These are phyloP conservation scores for Pardalotus punctatus DNA, from an alignment of 2,113 vertebrate genomes.

Conservation along the genomic window DNA sequence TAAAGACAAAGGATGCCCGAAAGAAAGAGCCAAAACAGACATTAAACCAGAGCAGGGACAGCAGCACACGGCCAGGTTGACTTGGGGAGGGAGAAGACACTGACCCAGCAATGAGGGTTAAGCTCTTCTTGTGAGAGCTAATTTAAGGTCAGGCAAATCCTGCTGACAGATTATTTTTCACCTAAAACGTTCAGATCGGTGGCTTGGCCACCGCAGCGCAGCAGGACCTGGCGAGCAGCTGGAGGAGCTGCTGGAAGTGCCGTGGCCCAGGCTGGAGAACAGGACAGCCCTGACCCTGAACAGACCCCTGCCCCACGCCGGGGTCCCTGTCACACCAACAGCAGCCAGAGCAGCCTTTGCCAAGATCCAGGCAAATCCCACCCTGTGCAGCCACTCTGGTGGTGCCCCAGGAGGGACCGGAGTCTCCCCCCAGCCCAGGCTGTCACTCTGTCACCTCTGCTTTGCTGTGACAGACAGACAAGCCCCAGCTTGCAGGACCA, in stretches of 20 bases:
- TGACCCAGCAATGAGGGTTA: background rate
- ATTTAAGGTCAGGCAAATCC: conserved; percentile 45
- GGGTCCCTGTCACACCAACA: background rate
- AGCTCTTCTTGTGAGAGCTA: conserved; percentile 11
- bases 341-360: background rate
- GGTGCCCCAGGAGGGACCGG: background rate
- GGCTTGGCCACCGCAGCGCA: accelerated
- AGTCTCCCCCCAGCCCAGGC: background rate
- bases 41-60: background rate
- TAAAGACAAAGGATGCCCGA: background rate
- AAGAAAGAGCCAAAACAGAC: background rate
- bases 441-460: background rate
- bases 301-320: background rate
- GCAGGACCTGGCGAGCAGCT: background rate
- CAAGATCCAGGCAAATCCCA: background rate
- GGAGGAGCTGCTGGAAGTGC: background rate
- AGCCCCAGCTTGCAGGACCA: conserved; percentile 21
- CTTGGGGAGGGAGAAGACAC: background rate
- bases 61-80: background rate
- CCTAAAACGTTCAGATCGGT: background rate
- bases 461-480: background rate
- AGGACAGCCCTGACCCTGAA: background rate
- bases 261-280: accelerated
- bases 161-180: conserved; percentile 25
- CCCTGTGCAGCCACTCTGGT: accelerated